Percentiles rank a stretch among this genome's conserved stretches.
phyloP scores from a whole-genome alignment of 2,113 vertebrate genomes.

The Corythaeola cristata region DNA sequence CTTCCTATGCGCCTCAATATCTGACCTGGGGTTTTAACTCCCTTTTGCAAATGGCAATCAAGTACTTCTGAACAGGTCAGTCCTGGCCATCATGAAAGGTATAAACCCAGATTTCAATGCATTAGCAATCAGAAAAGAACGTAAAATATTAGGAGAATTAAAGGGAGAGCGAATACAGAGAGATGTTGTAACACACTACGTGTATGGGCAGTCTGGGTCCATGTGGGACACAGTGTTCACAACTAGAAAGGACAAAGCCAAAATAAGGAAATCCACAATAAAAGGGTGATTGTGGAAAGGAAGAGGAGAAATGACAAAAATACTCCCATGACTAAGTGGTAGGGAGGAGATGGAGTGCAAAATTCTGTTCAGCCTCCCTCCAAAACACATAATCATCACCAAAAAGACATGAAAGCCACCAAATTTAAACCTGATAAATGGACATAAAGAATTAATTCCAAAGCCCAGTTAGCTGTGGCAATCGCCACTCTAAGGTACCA shows the following conservation, averaged over 20 bases:
- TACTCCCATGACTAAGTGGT: not conserved
- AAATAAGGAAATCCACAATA: not conserved
- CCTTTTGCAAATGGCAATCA: not conserved
- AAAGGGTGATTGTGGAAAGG: not conserved
- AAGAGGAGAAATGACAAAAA: not conserved
- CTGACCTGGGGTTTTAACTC: not conserved
- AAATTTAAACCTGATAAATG: not conserved
- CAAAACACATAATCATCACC: not conserved
- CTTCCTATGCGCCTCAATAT: not conserved
- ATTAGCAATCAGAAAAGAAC: not conserved
- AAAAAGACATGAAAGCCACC: not conserved
- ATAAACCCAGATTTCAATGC: not conserved
- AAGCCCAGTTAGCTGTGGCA: not conserved
- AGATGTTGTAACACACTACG: not conserved
- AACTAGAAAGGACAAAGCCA: not conserved
- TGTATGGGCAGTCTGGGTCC: not conserved
- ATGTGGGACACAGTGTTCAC: fast-evolving
- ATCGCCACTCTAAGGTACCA: not conserved
- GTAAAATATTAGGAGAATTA: not conserved
- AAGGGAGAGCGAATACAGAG: not conserved
- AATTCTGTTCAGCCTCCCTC: not conserved
- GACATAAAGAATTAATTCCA: not conserved
- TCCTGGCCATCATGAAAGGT: not conserved
- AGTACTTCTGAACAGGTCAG: not conserved
- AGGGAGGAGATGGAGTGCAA: not conserved